These are phyloP conservation scores for Vulpes ferrilata DNA, from an alignment of 2,113 vertebrate genomes.

Conservation along the genomic window DNA sequence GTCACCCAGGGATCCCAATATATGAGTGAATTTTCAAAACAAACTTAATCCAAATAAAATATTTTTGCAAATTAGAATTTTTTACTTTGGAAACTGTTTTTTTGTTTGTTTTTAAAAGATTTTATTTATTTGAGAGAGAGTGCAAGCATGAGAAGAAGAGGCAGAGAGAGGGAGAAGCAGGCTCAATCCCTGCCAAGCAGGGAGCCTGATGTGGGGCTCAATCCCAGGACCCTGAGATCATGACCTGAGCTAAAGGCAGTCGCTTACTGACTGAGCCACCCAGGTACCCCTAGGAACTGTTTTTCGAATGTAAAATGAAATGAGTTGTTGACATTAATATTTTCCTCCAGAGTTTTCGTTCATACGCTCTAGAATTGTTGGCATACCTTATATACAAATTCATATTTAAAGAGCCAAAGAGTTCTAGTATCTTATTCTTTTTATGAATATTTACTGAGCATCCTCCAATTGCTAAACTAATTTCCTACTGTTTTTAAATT, in stretches of 20 bases:
- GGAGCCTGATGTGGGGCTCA: neutral
- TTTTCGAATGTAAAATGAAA: slow-evolving; percentile 38
- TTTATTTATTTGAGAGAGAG: neutral
- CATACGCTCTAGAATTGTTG: neutral
- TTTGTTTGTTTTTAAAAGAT: neutral
- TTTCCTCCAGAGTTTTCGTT: slow-evolving; percentile 46
- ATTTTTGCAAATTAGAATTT: slow-evolving; percentile 59
- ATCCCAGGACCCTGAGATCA: neutral
- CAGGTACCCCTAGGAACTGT: neutral
- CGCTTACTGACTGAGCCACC: neutral
- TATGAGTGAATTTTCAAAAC: neutral
- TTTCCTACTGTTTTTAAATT: neutral
- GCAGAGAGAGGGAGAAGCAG: neutral
- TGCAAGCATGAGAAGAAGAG: neutral
- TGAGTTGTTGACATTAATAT: neutral
- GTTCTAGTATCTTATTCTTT: slow-evolving; percentile 33
- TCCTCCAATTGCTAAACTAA: slow-evolving; percentile 26
- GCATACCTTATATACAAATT: neutral
- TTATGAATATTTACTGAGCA: slow-evolving; percentile 22
- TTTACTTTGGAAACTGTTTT: slow-evolving; percentile 30
- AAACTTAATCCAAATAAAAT: slow-evolving; percentile 42
- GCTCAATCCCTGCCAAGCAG: neutral
- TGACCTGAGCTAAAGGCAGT: neutral
- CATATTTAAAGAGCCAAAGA: neutral
- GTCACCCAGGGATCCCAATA: too few species aligned